Evolutionary conservation across 1,140 invertebrate genomes (phyloP).

Genomic region (Camponotus pennsylvanicus): DNA sequence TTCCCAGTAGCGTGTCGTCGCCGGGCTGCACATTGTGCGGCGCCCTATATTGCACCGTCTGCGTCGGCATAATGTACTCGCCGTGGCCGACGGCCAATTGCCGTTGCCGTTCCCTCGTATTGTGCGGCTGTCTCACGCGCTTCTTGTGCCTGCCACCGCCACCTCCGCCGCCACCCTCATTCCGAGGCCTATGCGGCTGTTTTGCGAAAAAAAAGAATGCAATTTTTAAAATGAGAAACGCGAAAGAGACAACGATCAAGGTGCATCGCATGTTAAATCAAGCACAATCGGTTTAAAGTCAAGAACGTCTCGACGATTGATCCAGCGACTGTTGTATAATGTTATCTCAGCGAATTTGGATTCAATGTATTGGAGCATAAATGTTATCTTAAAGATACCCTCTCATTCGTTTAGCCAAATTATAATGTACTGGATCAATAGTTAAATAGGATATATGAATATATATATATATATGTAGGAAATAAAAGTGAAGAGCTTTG

Average conservation of each 20-base stretch:
- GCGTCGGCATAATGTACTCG: slow-evolving; percentile 93
- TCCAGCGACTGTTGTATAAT: slow-evolving; percentile 28
- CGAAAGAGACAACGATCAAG: neutral
- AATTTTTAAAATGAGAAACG: slow-evolving; percentile 39
- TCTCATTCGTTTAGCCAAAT: neutral
- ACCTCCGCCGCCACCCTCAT: slow-evolving; percentile 85
- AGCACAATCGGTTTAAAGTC: slow-evolving; percentile 70
- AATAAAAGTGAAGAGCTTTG: slow-evolving; percentile 54
- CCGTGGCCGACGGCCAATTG: slow-evolving; percentile 94
- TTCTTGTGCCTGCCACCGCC: slow-evolving; percentile 92
- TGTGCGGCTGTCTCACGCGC: slow-evolving; percentile 93
- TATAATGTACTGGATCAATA: slow-evolving; percentile 44
- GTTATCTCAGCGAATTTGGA: neutral
- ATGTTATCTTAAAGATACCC: neutral
- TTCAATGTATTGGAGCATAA: neutral
- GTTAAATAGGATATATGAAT: slow-evolving; percentile 18
- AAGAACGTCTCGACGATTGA: slow-evolving; percentile 64
- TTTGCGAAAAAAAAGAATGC: neutral
- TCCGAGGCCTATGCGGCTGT: slow-evolving; percentile 88
- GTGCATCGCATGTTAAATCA: slow-evolving; percentile 71
- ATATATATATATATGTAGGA: slow-evolving; percentile 48
- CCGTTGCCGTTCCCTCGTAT: slow-evolving; percentile 94
- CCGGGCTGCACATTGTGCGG: slow-evolving; percentile 79
- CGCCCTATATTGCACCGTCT: slow-evolving; percentile 82
- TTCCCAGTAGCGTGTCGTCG: slow-evolving; percentile 83